A percentile compares a stretch with the other conserved stretches of the same genome.
Conservation (phyloP, 2,113 vertebrate genomes). For the Platichthys stellatus region DNA sequence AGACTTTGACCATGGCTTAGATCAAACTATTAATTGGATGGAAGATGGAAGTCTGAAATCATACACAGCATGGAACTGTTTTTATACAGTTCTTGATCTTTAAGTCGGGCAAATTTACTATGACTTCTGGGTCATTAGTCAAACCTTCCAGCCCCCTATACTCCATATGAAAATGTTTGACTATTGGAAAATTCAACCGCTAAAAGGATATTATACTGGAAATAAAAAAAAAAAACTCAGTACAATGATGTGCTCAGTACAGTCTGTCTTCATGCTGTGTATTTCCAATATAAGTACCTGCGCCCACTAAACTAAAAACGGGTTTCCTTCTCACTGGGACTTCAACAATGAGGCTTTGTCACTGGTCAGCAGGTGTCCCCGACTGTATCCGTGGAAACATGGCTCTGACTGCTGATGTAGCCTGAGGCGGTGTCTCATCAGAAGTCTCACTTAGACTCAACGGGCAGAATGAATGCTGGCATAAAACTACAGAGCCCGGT, state of each 20-base stretch:
- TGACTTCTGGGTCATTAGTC: neutral
- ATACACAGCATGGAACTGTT: neutral
- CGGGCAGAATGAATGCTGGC: neutral
- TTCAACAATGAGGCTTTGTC: neutral
- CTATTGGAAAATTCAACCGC: neutral
- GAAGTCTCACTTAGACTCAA: neutral
- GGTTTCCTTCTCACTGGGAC: neutral
- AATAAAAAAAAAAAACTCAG: neutral
- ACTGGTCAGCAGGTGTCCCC: neutral
- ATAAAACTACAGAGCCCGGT: neutral
- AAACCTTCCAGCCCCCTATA: neutral
- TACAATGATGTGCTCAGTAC: neutral
- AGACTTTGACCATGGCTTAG: neutral
- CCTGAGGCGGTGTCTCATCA: neutral
- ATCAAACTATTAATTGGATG: neutral
- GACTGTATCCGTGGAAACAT: neutral
- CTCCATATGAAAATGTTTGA: neutral
- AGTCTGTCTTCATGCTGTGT: neutral
- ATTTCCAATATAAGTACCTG: neutral
- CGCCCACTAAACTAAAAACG: neutral
- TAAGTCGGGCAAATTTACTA: neutral
- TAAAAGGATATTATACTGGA: neutral
- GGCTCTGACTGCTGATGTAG: neutral
- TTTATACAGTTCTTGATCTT: neutral
- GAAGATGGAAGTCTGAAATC: neutral